Evolutionary conservation across 2,113 vertebrate species (phyloP).

Genomic region (Zingel zingel): DNA sequence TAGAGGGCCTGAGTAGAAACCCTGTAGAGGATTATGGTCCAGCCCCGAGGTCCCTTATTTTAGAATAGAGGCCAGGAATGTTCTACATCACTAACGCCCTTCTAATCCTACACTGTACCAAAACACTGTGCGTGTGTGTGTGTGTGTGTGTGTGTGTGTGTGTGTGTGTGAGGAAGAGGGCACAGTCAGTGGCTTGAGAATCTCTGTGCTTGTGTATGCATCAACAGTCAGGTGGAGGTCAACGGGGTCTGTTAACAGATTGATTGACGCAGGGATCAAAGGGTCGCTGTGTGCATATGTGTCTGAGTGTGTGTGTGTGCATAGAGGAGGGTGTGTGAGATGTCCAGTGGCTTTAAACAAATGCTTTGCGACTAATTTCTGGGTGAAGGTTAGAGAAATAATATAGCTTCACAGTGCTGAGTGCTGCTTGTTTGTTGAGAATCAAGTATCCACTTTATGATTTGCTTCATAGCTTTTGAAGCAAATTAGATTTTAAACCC

Average conservation of each 20-base stretch:
- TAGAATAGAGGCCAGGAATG: slow-evolving; percentile 58
- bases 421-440: background rate
- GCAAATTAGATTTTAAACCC: slow-evolving; percentile 1
- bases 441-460: background rate
- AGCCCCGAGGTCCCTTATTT: slow-evolving; percentile 48
- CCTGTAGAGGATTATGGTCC: slow-evolving; percentile 59
- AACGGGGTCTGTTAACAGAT: slow-evolving; percentile 70
- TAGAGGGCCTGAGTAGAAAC: slow-evolving; percentile 39
- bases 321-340: background rate
- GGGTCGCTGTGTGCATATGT: slow-evolving; percentile 39
- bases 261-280: slow-evolving; percentile 67
- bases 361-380: slow-evolving; percentile 24
- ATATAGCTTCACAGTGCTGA: background rate
- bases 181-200: slow-evolving; percentile 38
- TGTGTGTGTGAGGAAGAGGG: background rate
- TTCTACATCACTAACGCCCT: slow-evolving; percentile 56
- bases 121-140: slow-evolving; percentile 2
- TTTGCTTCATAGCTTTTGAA: background rate
- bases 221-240: slow-evolving; percentile 73
- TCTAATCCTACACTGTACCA: slow-evolving; percentile 53
- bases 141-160: slow-evolving; percentile 17
- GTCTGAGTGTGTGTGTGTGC: background rate
- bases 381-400: slow-evolving; percentile 28
- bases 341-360: slow-evolving; percentile 12
- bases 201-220: slow-evolving; percentile 48